phyloP scores from a whole-genome alignment of 2,888 invertebrate genomes.

The Steinernema carpocapsae region DNA sequence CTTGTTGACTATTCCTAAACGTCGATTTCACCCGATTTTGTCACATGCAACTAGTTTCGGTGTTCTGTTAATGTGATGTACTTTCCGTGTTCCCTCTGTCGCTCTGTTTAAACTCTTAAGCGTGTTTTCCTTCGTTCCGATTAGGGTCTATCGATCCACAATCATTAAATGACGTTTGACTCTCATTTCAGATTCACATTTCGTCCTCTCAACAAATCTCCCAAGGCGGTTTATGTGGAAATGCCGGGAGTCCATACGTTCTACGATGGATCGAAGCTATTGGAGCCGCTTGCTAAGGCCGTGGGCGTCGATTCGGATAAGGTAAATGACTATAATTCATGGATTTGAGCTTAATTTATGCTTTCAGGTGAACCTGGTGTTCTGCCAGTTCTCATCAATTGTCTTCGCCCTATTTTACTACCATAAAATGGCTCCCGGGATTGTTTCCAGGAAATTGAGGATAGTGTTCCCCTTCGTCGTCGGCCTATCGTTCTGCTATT shows the following conservation, averaged over 20 bases:
- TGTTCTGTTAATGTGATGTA: too few species aligned
- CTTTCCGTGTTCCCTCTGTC: too few species aligned
- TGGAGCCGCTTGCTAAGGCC: constrained; percentile 56
- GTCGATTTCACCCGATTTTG: too few species aligned
- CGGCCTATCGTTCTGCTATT: constrained; percentile 61
- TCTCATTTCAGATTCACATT: constrained; percentile 10
- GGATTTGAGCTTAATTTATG: not conserved
- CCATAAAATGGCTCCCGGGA: constrained; percentile 5
- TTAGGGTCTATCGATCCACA: not conserved
- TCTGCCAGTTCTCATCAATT: constrained; percentile 23
- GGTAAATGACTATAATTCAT: not conserved
- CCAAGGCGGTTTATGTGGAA: not conserved
- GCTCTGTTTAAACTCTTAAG: too few species aligned
- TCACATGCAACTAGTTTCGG: too few species aligned
- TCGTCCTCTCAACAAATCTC: not conserved
- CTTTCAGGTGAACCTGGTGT: constrained; percentile 28
- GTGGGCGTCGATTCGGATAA: constrained; percentile 44
- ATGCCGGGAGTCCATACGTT: constrained; percentile 67
- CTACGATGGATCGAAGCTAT: constrained; percentile 60
- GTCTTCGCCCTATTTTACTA: constrained; percentile 27
- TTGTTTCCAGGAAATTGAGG: constrained; percentile 27
- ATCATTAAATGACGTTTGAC: not conserved
- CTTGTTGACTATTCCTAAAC: too few species aligned
- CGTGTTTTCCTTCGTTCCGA: not conserved
- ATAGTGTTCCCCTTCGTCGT: constrained; percentile 53